phyloP scores from a whole-genome alignment of 2,888 invertebrate species.

The Acanthopleura granulata region DNA sequence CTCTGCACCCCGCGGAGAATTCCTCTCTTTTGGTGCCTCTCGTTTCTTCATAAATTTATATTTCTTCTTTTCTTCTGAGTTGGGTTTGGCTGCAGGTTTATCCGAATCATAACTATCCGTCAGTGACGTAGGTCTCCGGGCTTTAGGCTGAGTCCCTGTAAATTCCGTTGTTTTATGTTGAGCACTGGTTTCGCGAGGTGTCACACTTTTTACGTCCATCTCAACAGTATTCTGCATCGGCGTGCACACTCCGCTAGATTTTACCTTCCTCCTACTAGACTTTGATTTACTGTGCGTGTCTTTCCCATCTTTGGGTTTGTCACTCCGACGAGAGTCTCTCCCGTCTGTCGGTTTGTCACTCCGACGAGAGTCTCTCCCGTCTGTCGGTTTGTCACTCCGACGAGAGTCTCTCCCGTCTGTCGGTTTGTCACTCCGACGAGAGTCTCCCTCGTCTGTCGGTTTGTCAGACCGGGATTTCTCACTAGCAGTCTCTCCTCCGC shows the following conservation, averaged over 20 bases:
- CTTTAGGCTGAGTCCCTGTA: constrained; percentile 42
- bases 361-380: not conserved
- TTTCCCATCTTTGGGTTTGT: not conserved
- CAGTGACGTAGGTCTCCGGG: constrained; percentile 52
- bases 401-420: not conserved
- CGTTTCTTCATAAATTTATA: constrained; percentile 5
- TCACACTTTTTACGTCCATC: constrained; percentile 1
- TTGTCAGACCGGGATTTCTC: not conserved
- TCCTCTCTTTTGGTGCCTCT: not conserved
- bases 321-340: no score
- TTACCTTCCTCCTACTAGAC: not conserved
- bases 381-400: not conserved
- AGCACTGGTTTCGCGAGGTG: constrained; percentile 30
- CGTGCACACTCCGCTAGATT: constrained; percentile 3
- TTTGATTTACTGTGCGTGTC: not conserved
- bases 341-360: no score
- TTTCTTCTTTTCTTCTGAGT: constrained; percentile 27
- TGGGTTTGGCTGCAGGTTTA: constrained; percentile 26
- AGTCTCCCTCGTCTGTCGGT: not conserved
- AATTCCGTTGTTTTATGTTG: constrained; percentile 50
- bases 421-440: not conserved
- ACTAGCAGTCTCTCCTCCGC: not conserved
- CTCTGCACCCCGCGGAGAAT: constrained; percentile 20
- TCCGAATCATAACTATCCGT: constrained; percentile 45
- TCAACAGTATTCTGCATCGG: not conserved